phyloP scores from a whole-genome alignment of 2,797 vertebrate genomes.

The Xiphorhynchus erythropygius region DNA sequence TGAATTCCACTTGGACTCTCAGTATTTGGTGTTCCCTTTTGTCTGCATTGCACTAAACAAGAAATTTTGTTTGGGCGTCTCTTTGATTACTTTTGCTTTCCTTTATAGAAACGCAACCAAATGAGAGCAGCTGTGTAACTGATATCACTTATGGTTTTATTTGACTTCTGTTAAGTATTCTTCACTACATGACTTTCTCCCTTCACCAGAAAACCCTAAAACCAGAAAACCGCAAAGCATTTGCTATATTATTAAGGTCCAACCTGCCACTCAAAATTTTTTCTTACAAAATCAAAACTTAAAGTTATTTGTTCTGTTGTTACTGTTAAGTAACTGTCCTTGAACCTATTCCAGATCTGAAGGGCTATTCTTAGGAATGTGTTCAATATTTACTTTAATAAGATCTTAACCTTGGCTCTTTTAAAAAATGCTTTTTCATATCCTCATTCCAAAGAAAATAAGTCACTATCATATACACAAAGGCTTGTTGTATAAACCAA shows the following conservation, averaged over 20 bases:
- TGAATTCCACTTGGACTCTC: neutral
- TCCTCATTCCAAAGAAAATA: constrained; percentile 30
- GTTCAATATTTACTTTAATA: constrained; percentile 58
- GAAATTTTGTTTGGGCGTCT: neutral
- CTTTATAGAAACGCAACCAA: neutral
- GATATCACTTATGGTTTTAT: neutral
- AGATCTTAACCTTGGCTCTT: constrained; percentile 25
- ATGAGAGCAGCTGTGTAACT: neutral
- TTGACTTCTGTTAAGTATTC: neutral
- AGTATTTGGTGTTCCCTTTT: neutral
- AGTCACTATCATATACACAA: neutral
- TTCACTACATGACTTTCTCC: neutral
- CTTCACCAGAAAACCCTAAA: neutral
- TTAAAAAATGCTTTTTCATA: constrained; percentile 27
- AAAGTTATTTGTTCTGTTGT: neutral
- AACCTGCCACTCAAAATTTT: neutral
- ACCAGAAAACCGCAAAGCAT: neutral
- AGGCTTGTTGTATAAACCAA: constrained; percentile 1
- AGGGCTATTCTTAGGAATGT: constrained; percentile 54
- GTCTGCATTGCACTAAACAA: neutral
- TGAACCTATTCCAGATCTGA: constrained; percentile 33
- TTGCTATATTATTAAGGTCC: neutral
- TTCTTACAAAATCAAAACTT: neutral
- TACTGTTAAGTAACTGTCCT: constrained; percentile 57
- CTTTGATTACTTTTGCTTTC: neutral